Percentiles rank a stretch among this genome's conserved stretches.
Conservation (phyloP, 2,888 invertebrate species). For the Pyrocoelia pectoralis region DNA sequence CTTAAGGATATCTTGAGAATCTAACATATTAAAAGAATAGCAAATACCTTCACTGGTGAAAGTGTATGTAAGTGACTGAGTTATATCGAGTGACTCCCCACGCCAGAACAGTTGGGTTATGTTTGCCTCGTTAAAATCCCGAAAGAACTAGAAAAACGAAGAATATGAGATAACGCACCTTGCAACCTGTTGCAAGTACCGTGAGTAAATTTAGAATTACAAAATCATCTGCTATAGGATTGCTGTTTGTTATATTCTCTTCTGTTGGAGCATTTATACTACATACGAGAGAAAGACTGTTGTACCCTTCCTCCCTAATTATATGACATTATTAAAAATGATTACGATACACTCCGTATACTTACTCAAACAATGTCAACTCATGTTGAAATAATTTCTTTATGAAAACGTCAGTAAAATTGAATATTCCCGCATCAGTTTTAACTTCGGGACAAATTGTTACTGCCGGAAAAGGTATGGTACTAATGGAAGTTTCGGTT, state of each 20-base stretch:
- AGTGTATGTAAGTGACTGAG: not conserved
- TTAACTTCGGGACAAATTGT: conserved; percentile 53
- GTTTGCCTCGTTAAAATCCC: too few relatives aligned
- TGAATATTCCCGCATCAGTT: not conserved
- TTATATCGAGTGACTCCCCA: not conserved
- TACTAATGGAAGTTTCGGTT: conserved; percentile 73
- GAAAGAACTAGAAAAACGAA: too few relatives aligned
- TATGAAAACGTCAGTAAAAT: conserved; percentile 15
- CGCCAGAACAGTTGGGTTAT: not conserved
- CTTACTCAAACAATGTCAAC: conserved; percentile 2
- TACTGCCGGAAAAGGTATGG: conserved; percentile 62
- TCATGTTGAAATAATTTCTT: not conserved
- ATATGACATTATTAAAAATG: not conserved
- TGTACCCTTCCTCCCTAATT: not conserved
- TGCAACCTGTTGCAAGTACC: too few relatives aligned
- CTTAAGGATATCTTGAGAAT: conserved; percentile 32
- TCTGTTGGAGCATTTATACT: not conserved
- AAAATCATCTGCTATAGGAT: not conserved
- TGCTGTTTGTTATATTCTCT: not conserved
- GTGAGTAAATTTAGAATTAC: not conserved
- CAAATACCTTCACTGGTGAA: conserved; percentile 7
- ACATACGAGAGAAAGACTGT: not conserved
- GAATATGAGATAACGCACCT: too few relatives aligned
- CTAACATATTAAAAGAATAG: conserved; percentile 6
- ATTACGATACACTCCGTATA: not conserved